Evolutionary conservation across 37 sponge, comb jelly and placozoan species (phyloP).

Genomic region (Agelas oroides): DNA sequence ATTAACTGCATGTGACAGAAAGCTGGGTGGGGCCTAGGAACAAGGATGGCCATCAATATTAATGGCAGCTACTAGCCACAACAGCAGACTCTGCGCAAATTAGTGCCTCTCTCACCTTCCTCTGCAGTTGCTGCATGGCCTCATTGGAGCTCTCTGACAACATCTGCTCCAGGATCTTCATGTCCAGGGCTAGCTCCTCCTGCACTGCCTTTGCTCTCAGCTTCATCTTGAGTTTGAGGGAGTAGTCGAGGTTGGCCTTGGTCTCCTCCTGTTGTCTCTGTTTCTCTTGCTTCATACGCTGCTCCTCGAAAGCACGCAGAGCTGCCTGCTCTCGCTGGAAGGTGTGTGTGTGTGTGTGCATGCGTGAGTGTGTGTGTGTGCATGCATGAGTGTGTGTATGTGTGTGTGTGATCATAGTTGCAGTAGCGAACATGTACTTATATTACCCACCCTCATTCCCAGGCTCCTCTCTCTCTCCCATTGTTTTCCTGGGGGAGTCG

Average conservation of each 20-base stretch:
- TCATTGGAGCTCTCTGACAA: slow-evolving; percentile 83
- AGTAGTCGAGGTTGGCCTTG: slow-evolving; percentile 76
- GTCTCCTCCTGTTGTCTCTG: slow-evolving; percentile 77
- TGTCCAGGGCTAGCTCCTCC: slow-evolving; percentile 95
- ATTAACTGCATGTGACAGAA: too few species aligned
- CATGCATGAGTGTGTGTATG: background rate
- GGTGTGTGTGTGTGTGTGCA: background rate
- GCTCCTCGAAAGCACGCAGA: slow-evolving; percentile 81
- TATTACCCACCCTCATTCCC: too few species aligned
- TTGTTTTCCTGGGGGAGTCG: too few species aligned
- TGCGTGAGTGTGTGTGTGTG: background rate
- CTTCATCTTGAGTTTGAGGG: slow-evolving; percentile 93
- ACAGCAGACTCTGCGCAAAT: too few species aligned
- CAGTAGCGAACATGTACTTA: too few species aligned
- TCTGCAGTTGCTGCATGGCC: slow-evolving; percentile 69
- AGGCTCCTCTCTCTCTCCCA: too few species aligned
- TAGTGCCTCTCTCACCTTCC: too few species aligned
- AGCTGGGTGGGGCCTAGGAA: too few species aligned
- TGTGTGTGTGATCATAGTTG: background rate
- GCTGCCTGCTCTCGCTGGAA: slow-evolving; percentile 80
- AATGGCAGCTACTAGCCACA: too few species aligned
- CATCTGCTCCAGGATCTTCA: slow-evolving; percentile 95
- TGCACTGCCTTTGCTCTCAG: slow-evolving; percentile 89
- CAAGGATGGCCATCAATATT: too few species aligned
- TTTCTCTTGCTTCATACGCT: slow-evolving; percentile 81